Base-by-base conservation (phyloP, 2,113 vertebrate genomes). In the Laticauda laticaudata region DNA sequence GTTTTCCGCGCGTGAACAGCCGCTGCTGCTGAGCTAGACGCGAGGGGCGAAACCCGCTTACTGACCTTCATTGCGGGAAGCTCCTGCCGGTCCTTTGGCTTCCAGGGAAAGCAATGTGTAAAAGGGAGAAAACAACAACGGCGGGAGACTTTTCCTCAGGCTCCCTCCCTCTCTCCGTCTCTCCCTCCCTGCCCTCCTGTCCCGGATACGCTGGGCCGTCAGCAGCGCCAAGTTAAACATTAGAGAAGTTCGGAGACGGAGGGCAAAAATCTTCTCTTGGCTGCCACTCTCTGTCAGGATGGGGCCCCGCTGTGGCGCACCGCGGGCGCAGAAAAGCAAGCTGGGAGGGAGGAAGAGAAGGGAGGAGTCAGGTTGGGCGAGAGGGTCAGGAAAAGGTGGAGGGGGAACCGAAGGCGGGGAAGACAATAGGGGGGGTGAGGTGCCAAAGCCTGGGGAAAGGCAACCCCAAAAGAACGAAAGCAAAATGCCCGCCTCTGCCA, bases 1-100 rank as follows among this genome's bases (percentile, higher is more conserved):
- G 39, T 45, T 24, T 26, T 1, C 24, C 86, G 34, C 53, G 75
- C 29, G 9, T n/a, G 34, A 15, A 29, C 18, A 53, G 61, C 48
- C 23, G 53, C 75, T 1, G 53, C 75, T 1, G 34, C 86, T 21
- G 11, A 34, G 21, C 69, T 43, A 39, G 9, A 7, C 51, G 2
- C 7, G 20, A 39, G 43, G 24, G 87, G 14, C 23, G 12, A 34
- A 53, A 12, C 12, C 39, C 1, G 23, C 29, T 48, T 56, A 95
- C 97, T 96, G 87, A 97, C 97, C 97, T 97, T 97, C 97, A 97
- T 97, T 0, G 92, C 93, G 26, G 53, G 92, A 21, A 24, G 92
- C 21, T 5, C 2, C 34, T 81, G 75, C 34, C 34, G 75, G 34
- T 81, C 43, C 34, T 81, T 29, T 88, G 9, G 91, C 85, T 88